phyloP scores from a whole-genome alignment of 2,113 vertebrate species.

The Drymodes brunneopygia region DNA sequence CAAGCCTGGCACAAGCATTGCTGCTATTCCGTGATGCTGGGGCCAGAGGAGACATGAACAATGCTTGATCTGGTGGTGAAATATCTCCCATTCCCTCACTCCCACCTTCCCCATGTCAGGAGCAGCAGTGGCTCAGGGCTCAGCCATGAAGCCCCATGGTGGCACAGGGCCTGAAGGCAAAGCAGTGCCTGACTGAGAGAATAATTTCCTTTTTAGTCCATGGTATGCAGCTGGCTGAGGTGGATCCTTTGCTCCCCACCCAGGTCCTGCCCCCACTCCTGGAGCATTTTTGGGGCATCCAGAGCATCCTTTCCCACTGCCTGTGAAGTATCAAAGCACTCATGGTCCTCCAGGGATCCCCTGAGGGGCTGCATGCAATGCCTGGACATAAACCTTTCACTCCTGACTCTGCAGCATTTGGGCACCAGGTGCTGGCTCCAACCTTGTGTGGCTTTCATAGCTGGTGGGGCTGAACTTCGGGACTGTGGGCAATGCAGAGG shows the following conservation, averaged over 20 bases:
- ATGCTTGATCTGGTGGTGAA: background rate
- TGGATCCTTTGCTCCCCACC: background rate
- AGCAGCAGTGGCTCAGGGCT: background rate
- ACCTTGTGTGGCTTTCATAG: background rate
- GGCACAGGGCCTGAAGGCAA: background rate
- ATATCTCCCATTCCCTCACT: background rate
- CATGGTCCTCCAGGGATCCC: background rate
- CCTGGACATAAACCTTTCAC: background rate
- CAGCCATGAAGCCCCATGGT: fast-evolving
- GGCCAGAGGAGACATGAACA: background rate
- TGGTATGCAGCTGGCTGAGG: background rate
- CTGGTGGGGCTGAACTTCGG: background rate
- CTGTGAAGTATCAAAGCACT: background rate
- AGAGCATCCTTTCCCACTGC: background rate
- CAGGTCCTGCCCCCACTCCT: fast-evolving
- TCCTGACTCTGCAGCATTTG: background rate
- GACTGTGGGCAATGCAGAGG: background rate
- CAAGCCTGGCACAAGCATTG: background rate
- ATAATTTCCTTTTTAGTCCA: background rate
- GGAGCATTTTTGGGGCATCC: background rate
- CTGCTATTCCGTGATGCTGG: background rate
- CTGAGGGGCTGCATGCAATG: fast-evolving
- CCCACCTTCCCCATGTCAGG: background rate
- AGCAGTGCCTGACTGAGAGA: background rate
- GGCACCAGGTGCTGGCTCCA: fast-evolving